Evolutionary conservation across 2,113 vertebrate species (phyloP).

Genomic region (Agelaius tricolor): DNA sequence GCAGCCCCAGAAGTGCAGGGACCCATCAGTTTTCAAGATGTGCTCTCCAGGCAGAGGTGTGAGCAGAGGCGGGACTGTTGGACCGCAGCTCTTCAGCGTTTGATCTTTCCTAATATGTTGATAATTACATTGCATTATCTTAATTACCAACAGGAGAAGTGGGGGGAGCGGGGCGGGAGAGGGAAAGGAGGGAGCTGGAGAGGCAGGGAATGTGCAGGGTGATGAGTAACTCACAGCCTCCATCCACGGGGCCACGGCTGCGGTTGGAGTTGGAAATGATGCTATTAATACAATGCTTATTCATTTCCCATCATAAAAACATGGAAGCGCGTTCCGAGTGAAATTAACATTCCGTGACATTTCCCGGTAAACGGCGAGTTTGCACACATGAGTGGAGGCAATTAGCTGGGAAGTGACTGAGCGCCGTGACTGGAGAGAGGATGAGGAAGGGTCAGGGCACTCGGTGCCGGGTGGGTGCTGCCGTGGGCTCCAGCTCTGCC

Average conservation of each 20-base stretch:
- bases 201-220: not conserved
- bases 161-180: not conserved
- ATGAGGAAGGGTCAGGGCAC: conserved; percentile 31
- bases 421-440: conserved; percentile 57
- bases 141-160: conserved; percentile 48
- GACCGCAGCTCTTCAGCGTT: not conserved
- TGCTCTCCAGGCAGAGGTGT: not conserved
- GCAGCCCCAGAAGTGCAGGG: not conserved
- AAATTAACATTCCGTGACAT: conserved; percentile 79
- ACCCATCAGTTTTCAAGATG: not conserved
- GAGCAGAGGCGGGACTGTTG: not conserved
- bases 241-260: not conserved
- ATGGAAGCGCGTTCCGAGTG: conserved; percentile 48
- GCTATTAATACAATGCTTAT: conserved; percentile 71
- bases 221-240: not conserved
- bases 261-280: conserved; percentile 36
- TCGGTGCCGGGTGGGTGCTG: rapidly evolving
- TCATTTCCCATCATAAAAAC: conserved; percentile 57
- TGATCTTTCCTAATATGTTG: conserved; percentile 47
- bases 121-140: conserved; percentile 68
- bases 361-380: conserved; percentile 69
- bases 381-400: conserved; percentile 77
- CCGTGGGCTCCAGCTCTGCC: rapidly evolving
- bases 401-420: conserved; percentile 70
- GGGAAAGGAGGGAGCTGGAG: not conserved